These are phyloP conservation scores for Meloidogyne chitwoodi DNA, from an alignment of 1,140 invertebrate species.

Conservation along the genomic window DNA sequence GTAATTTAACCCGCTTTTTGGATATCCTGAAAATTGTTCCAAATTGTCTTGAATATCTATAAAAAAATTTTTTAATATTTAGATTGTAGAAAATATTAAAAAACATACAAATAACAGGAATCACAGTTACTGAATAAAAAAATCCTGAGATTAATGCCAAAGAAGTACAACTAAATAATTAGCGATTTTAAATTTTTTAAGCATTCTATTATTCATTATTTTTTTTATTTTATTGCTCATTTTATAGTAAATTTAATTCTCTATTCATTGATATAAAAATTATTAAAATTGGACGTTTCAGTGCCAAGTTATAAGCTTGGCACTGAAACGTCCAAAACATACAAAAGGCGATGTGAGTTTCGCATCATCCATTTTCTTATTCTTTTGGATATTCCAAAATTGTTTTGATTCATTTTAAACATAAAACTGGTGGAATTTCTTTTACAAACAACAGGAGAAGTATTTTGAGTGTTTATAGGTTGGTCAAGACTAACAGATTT, in stretches of 20 bases:
- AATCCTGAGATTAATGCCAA: constrained; percentile 37
- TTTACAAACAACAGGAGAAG: no score
- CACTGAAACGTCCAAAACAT: background rate
- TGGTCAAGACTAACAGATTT: background rate
- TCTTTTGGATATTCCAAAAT: constrained; percentile 3
- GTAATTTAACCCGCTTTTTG: constrained; percentile 30
- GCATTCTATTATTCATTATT: no score
- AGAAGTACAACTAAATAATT: constrained; percentile 28
- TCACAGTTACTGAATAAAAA: constrained; percentile 31
- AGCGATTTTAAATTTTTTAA: background rate
- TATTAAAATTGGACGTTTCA: no score
- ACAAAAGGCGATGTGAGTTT: constrained; percentile 16
- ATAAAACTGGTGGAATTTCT: background rate
- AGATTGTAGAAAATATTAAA: background rate
- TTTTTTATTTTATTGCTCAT: no score
- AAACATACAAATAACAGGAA: constrained; percentile 31
- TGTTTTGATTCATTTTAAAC: background rate
- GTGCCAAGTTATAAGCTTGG: background rate
- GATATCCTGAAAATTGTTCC: constrained; percentile 5
- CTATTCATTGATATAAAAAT: no score
- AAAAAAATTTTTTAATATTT: background rate
- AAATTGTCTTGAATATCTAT: constrained; percentile 31
- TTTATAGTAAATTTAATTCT: no score
- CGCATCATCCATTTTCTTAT: constrained; percentile 17
- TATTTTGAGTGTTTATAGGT: background rate